Evolutionary conservation across 2,888 invertebrate genomes (phyloP).

Genomic region (Pogonocherus hispidulus): DNA sequence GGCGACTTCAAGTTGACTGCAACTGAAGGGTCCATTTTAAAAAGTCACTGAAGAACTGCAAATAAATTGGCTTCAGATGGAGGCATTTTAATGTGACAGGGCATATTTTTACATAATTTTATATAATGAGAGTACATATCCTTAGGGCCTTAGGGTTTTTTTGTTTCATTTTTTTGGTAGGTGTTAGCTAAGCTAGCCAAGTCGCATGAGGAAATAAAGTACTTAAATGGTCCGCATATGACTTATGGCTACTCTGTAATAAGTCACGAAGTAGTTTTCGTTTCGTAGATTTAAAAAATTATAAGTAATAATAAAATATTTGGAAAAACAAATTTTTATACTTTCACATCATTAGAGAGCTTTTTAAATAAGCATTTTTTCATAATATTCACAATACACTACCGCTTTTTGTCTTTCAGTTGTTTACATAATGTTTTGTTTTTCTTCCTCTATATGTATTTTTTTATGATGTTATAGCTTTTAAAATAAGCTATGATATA

Average conservation of each 20-base stretch:
- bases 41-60: slow-evolving; percentile 28
- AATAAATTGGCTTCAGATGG: slow-evolving; percentile 17
- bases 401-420: too few relatives aligned
- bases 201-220: slow-evolving; percentile 4
- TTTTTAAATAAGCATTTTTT: too few relatives aligned
- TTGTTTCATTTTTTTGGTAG: not conserved
- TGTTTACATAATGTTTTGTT: too few relatives aligned
- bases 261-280: too few relatives aligned
- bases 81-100: slow-evolving; percentile 10
- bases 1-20: slow-evolving; percentile 56
- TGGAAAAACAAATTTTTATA: too few relatives aligned
- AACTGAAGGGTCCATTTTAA: slow-evolving; percentile 51
- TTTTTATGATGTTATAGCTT: too few relatives aligned
- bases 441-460: too few relatives aligned
- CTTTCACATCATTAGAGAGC: too few relatives aligned
- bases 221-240: not conserved
- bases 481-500: too few relatives aligned
- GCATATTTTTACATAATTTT: slow-evolving; percentile 21
- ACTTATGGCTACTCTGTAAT: not conserved
- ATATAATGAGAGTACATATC: not conserved
- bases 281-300: too few relatives aligned
- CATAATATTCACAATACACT: too few relatives aligned
- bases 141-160: not conserved
- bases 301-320: too few relatives aligned
- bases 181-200: not conserved